phyloP scores from a whole-genome alignment of 2,113 vertebrate species.

The Callithrix jacchus region DNA sequence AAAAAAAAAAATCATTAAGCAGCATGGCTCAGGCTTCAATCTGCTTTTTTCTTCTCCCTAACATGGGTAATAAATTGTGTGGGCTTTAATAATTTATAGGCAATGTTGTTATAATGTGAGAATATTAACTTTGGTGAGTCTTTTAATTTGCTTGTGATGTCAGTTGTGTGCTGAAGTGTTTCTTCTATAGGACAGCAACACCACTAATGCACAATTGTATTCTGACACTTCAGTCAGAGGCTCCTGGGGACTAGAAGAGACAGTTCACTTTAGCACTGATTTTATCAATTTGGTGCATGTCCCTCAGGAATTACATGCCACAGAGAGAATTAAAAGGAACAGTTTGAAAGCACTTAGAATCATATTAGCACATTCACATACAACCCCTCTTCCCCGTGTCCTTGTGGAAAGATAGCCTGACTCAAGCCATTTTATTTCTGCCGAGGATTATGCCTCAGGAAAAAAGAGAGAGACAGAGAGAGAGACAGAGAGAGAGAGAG shows the following conservation, averaged over 20 bases:
- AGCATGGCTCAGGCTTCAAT: conserved; percentile 67
- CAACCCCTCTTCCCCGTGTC: not conserved
- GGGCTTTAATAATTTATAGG: conserved; percentile 76
- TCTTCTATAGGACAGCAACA: not conserved
- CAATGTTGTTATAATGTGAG: conserved; percentile 74
- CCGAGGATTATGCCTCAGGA: not conserved
- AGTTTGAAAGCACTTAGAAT: conserved; percentile 61
- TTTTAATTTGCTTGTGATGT: conserved; percentile 72
- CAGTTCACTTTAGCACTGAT: conserved; percentile 49
- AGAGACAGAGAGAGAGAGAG: not conserved
- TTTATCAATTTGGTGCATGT: conserved; percentile 55
- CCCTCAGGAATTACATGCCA: conserved; percentile 59
- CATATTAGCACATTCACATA: conserved; percentile 58
- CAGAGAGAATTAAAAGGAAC: conserved; percentile 60
- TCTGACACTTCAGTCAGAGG: conserved; percentile 61
- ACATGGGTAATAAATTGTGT: conserved; percentile 74
- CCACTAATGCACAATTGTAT: not conserved
- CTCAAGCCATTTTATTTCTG: conserved; percentile 15
- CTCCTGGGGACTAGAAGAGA: conserved; percentile 50
- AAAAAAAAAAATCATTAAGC: conserved; percentile 68
- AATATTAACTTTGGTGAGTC: conserved; percentile 73
- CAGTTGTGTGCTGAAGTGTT: conserved; percentile 40
- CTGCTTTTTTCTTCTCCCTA: conserved; percentile 6
- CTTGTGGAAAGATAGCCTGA: conserved; percentile 31
- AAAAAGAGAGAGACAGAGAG: not conserved